Conservation (phyloP, 2,888 invertebrate genomes). For the Elegia similella region DNA sequence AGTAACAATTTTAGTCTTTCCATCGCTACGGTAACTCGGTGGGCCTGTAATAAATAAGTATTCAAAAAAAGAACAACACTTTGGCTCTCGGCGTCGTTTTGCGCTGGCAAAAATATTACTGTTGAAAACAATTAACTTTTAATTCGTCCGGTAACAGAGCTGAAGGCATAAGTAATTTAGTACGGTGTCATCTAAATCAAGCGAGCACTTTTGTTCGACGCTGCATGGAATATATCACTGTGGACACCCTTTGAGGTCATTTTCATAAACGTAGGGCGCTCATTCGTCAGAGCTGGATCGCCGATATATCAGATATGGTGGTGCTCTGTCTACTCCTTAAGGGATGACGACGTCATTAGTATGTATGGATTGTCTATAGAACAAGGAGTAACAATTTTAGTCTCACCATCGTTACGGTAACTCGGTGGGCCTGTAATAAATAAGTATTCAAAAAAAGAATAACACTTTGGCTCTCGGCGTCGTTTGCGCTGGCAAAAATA, state of each 20-base stretch:
- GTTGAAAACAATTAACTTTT: constrained; percentile 64
- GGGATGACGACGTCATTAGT: too few relatives aligned
- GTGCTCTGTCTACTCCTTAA: too few relatives aligned
- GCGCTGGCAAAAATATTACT: constrained; percentile 50
- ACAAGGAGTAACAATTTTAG: too few relatives aligned
- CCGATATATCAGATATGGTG: too few relatives aligned
- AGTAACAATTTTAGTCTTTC: neutral
- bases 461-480: constrained; percentile 18
- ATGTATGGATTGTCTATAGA: too few relatives aligned
- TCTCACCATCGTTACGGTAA: neutral
- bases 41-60: constrained; percentile 21
- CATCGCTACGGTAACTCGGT: neutral
- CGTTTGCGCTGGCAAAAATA: constrained; percentile 48
- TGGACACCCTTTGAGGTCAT: neutral
- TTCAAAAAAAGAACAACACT: constrained; percentile 22
- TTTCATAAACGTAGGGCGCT: neutral
- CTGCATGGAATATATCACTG: constrained; percentile 4
- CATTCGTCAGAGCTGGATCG: too few relatives aligned
- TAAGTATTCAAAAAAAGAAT: constrained; percentile 29
- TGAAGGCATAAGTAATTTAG: constrained; percentile 50
- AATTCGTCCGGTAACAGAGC: constrained; percentile 39
- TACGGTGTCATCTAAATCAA: constrained; percentile 52
- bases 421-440: neutral
- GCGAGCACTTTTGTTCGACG: constrained; percentile 6
- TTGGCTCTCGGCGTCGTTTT: constrained; percentile 30